A percentile compares a stretch with the other conserved stretches of the same genome.
phyloP scores from a whole-genome alignment of 2,797 vertebrate genomes.

The Choloepus didactylus region DNA sequence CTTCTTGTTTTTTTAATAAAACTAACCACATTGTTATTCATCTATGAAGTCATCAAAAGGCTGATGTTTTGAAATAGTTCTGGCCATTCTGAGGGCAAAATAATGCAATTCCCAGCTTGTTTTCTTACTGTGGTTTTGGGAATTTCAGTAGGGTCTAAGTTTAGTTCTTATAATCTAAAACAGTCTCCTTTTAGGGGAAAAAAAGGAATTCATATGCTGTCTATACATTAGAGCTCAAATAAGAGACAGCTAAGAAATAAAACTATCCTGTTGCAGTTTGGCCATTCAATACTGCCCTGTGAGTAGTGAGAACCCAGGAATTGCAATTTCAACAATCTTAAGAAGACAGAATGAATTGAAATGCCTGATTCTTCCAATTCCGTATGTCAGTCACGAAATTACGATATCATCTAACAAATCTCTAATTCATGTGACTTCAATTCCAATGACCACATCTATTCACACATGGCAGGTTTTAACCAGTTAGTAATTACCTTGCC shows the following conservation, averaged over 20 bases:
- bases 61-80: conserved; percentile 42
- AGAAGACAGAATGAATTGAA: not conserved
- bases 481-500: not conserved
- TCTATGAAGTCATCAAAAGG: conserved; percentile 54
- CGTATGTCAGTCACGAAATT: not conserved
- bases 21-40: conserved; percentile 37
- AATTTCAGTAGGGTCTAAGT: conserved; percentile 50
- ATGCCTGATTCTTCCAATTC: not conserved
- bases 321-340: not conserved
- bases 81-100: conserved; percentile 68
- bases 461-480: not conserved
- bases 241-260: not conserved
- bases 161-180: conserved; percentile 73
- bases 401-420: not conserved
- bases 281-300: not conserved
- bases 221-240: not conserved
- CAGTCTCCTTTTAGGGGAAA: conserved; percentile 15
- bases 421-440: not conserved
- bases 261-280: not conserved
- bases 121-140: conserved; percentile 50
- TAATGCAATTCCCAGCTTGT: conserved; percentile 34
- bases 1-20: conserved; percentile 8
- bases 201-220: not conserved
- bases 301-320: not conserved
- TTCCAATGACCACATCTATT: not conserved